These are phyloP conservation scores for Pseudopleuronectes americanus DNA, from an alignment of 2,797 vertebrate species.

Conservation along the genomic window DNA sequence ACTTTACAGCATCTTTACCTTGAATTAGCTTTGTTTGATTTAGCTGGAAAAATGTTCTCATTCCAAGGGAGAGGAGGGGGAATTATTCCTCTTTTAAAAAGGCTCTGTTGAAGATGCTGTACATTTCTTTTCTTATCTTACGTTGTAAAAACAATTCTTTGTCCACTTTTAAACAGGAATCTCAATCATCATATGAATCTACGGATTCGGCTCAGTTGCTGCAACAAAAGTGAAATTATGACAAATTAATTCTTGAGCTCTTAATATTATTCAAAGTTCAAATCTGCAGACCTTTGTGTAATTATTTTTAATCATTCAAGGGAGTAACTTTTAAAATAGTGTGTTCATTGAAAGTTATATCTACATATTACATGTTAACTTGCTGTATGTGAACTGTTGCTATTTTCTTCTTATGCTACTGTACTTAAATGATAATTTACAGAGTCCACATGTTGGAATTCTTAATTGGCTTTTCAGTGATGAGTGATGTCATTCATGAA, in stretches of 20 bases:
- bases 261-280: background rate
- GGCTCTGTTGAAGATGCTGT: no score
- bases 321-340: background rate
- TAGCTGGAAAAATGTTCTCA: no score
- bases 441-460: background rate
- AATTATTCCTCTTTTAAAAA: no score
- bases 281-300: no score
- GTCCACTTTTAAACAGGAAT: background rate
- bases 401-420: background rate
- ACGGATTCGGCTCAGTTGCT: background rate
- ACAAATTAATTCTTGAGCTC: no score
- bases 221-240: no score
- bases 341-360: background rate
- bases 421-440: background rate
- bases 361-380: conserved; percentile 6
- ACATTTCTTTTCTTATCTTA: no score
- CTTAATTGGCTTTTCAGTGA: background rate
- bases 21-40: background rate
- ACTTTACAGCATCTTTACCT: background rate
- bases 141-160: no score
- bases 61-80: no score
- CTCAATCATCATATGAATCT: background rate
- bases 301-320: conserved; percentile 15
- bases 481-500: background rate
- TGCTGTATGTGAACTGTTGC: conserved; percentile 4